Evolutionary conservation across 2,888 invertebrate genomes (phyloP).

Genomic region (Sinodicranocentrus sp.): DNA sequence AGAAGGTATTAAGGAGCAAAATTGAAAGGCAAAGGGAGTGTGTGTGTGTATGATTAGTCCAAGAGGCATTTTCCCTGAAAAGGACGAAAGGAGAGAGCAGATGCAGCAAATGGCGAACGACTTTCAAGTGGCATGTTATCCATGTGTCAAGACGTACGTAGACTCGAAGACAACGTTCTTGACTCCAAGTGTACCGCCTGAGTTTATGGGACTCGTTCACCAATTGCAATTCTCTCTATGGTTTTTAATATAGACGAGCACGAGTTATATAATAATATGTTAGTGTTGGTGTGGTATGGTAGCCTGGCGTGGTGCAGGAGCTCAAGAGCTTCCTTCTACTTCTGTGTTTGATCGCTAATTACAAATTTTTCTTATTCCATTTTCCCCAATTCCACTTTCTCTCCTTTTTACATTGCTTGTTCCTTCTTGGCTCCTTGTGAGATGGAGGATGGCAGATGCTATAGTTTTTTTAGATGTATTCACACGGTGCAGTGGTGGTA

Average conservation of each 20-base stretch:
- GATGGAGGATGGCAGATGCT: slow-evolving; percentile 24
- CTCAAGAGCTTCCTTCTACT: slow-evolving; percentile 27
- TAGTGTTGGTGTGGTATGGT: background rate
- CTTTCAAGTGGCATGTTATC: slow-evolving; percentile 53
- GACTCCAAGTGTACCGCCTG: background rate
- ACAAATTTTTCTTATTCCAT: slow-evolving; percentile 67
- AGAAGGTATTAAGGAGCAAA: slow-evolving; percentile 29
- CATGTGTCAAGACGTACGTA: slow-evolving; percentile 17
- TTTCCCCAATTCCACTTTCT: slow-evolving; percentile 49
- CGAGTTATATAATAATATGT: slow-evolving; percentile 4
- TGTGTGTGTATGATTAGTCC: slow-evolving; percentile 58
- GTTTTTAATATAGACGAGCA: background rate
- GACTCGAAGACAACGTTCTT: background rate
- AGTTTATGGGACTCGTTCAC: background rate
- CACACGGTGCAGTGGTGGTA: background rate
- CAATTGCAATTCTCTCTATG: background rate
- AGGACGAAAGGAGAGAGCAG: slow-evolving; percentile 30
- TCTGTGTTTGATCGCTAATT: slow-evolving; percentile 68
- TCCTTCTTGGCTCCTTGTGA: background rate
- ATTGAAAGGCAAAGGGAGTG: slow-evolving; percentile 35
- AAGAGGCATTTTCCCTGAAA: slow-evolving; percentile 23
- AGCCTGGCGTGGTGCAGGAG: background rate
- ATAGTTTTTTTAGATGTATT: too few relatives aligned
- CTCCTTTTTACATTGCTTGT: background rate
- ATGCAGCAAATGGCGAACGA: slow-evolving; percentile 68